Evolutionary conservation across 2,888 invertebrate species (phyloP), one percentile per base, ranked within the genome.

Genomic region (Euplexia lucipara): DNA sequence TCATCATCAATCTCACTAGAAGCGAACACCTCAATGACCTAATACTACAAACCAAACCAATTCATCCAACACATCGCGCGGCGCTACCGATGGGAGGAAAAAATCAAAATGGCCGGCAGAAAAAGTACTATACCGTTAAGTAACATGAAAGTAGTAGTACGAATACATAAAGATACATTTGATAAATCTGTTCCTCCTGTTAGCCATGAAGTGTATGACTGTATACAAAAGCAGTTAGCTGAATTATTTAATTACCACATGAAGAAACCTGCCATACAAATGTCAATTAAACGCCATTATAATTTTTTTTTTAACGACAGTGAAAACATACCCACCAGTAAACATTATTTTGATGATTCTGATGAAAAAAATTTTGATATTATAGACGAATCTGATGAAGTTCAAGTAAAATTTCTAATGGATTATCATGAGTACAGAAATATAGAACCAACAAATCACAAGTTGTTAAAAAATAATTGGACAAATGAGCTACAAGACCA

Each of bases 41-140:
- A 57, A 57, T 57, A 39, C 47, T 47, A 57, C 57, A 47, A 57
- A 56, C 56, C 56, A 56, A 56, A 57, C 57, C 47, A 60, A 60
- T 61, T 61, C 3, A 61, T 61, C 60, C 52, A 61, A 61, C 60
- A 3, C 52, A 61, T 45, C 60, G 52, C 60, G 60, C 60, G 52
- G 60, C 60, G 60, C 60, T 61, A 61, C 37, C 51, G 48, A 61
- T 2, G 60, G 52, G 45, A 45, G 52, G 37, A 61, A 60, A 54
- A 53, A 54, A 12, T 49, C 47, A 52, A 64, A 64, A 64, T 64
- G 64, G 64, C 64, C 45, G 64, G 64, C 52, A 64, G 64, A 64
- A 64, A 64, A 64, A 57, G 51, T 52, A 45, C 64, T 44, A 64
- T 64, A 64, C 51, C 64, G 37, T 64, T 64, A 64, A 58, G 3